Evolutionary conservation across 2,797 vertebrate species (phyloP).

Genomic region (Podarcis siculus): DNA sequence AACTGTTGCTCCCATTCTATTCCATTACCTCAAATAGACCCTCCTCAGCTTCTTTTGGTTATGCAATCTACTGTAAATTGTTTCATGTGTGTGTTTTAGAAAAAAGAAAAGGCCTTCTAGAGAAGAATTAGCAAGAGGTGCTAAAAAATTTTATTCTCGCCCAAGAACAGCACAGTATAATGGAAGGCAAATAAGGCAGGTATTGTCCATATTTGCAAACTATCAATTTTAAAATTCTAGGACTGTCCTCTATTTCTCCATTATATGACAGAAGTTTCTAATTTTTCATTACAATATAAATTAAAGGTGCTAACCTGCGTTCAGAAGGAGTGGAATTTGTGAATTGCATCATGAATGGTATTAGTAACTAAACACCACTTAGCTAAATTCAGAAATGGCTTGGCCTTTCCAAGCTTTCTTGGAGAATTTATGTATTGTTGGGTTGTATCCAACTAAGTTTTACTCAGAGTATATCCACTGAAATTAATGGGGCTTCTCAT

Average conservation of each 20-base stretch:
- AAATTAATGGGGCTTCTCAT: too few species aligned
- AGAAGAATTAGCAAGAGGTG: not conserved
- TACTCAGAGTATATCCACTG: too few species aligned
- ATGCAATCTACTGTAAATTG: not conserved
- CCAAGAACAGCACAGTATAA: not conserved
- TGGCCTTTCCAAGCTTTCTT: not conserved
- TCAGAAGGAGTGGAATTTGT: not conserved
- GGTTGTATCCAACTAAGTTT: too few species aligned
- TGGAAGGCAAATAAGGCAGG: constrained; percentile 7
- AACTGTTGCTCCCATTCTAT: constrained; percentile 11
- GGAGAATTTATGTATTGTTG: not conserved
- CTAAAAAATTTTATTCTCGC: not conserved
- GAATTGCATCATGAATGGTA: not conserved
- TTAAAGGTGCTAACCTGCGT: not conserved
- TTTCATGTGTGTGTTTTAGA: not conserved
- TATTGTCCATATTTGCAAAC: not conserved
- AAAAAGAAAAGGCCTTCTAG: not conserved
- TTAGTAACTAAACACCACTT: not conserved
- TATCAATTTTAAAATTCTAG: not conserved
- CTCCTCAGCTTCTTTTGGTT: not conserved
- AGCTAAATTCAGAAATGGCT: not conserved
- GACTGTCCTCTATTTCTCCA: not conserved
- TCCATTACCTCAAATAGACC: constrained; percentile 59
- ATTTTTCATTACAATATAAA: not conserved
- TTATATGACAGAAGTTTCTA: not conserved